Evolutionary conservation across 2,113 vertebrate genomes (phyloP).

Genomic region (Poeciliopsis retropinna): DNA sequence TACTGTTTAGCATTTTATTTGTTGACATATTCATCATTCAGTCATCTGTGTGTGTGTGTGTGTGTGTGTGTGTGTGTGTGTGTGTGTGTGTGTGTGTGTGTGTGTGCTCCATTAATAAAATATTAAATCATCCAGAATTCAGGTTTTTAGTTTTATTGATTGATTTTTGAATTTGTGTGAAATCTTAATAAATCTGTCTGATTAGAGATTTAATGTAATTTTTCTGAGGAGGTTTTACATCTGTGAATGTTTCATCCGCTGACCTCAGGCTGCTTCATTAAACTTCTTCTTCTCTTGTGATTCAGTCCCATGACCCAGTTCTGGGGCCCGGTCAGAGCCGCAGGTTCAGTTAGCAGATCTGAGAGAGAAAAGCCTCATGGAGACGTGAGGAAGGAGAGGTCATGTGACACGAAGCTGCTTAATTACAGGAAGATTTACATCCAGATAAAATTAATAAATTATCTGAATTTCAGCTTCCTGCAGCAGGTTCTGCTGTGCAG

Average conservation of each 20-base stretch:
- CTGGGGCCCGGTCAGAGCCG: constrained; percentile 20
- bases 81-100: too few species aligned
- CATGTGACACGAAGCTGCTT: background rate
- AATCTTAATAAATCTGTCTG: background rate
- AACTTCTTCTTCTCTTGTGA: constrained; percentile 65
- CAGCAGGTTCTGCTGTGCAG: background rate
- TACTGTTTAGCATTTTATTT: too few species aligned
- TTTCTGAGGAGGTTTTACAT: constrained; percentile 3
- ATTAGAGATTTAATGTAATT: background rate
- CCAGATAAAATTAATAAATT: background rate
- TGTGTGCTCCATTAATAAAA: too few species aligned
- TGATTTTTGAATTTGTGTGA: too few species aligned
- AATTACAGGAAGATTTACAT: background rate
- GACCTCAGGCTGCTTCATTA: constrained; percentile 54
- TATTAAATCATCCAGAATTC: too few species aligned
- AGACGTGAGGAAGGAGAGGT: background rate
- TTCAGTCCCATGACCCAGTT: constrained; percentile 71
- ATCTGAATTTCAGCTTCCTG: background rate
- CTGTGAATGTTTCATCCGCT: constrained; percentile 40
- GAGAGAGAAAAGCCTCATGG: constrained; percentile 15
- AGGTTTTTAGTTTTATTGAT: too few species aligned
- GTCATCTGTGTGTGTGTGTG: too few species aligned
- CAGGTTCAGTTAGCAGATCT: constrained; percentile 10
- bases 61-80: too few species aligned
- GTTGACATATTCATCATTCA: too few species aligned